Conservation (phyloP, 2,888 invertebrate species). For the Drosophila ezoana region DNA sequence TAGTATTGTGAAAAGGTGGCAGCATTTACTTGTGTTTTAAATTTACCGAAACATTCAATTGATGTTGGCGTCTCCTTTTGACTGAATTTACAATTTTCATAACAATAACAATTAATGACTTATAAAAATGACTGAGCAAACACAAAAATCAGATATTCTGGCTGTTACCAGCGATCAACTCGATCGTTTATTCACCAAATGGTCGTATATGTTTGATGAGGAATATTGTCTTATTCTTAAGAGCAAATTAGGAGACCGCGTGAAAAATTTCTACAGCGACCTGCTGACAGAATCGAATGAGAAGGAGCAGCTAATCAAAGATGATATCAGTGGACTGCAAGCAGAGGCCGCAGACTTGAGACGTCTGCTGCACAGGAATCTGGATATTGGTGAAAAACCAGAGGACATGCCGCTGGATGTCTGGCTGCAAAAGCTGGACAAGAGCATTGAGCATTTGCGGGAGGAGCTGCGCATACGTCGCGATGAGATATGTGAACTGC, state of each 20-base stretch:
- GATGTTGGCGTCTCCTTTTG: neutral
- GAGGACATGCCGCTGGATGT: constrained; percentile 83
- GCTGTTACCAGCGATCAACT: constrained; percentile 69
- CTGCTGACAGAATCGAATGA: constrained; percentile 87
- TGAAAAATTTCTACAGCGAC: constrained; percentile 87
- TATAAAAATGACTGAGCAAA: constrained; percentile 35
- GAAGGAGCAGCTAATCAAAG: constrained; percentile 85
- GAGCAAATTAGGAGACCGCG: constrained; percentile 80
- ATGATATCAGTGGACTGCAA: constrained; percentile 86
- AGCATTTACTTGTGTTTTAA: neutral
- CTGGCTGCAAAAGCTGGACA: constrained; percentile 87
- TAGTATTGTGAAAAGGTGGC: neutral
- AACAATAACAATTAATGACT: neutral
- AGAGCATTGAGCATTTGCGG: constrained; percentile 87
- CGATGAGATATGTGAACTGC: constrained; percentile 83
- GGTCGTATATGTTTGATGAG: constrained; percentile 78
- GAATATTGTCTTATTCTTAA: constrained; percentile 75
- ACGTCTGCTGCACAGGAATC: constrained; percentile 74
- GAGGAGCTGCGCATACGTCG: constrained; percentile 86
- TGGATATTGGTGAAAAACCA: constrained; percentile 65
- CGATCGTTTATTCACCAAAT: constrained; percentile 68
- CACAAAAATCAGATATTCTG: constrained; percentile 60
- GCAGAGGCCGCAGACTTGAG: constrained; percentile 77
- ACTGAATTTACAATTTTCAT: neutral
- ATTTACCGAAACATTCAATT: constrained; percentile 5